Evolutionary conservation across 1,140 invertebrate species (phyloP), one percentile per base, ranked within the genome.

Genomic region (Eriosoma lanigerum): DNA sequence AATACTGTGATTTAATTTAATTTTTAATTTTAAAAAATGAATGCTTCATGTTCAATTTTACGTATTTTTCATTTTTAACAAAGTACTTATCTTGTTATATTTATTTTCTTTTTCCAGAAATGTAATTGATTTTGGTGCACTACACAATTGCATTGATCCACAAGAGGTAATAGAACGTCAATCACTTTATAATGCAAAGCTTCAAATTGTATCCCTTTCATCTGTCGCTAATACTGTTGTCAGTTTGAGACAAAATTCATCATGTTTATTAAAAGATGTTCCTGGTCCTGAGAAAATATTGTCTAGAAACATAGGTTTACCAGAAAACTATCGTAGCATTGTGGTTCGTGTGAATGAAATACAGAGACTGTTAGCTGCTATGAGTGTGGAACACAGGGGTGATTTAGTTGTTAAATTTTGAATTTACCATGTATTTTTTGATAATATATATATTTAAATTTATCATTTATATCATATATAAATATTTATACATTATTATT

Each of bases 41-140:
- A 4, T 38, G 32, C 3, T 38, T 38, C 32, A 38, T 38, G 32
- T 38, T 38, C 8, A 38, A 38, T 38, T 0, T 32, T 62, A 32
- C 32, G 24, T 62, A 17, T 32, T 13, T 1, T 21, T 62, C 15
- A 32, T 1, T 46, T 70, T 50, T 48, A 9, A 26, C 0, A n/a
- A n/a, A n/a, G 32, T 38, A 56, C n/a, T 8, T 15, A 26, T 26
- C 17, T 32, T 44, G 21, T 81, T 60, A 82, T 82, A 82, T 83
- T 66, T 82, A 38, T 81, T 58, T 82, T 82, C 82, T 83, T 66
- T 81, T 84, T 87, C n/a, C 83, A 93, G 92, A 66, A 93, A 94
- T 88, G 93, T 94, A 50, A 94, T 94, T 83, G 93, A 94, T 87
- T 92, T 94, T 56, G 91, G 92, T 58, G 92, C 93, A 29, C 87